Evolutionary conservation across 2,797 vertebrate genomes (phyloP).

Genomic region (Chaetophractus vellerosus): DNA sequence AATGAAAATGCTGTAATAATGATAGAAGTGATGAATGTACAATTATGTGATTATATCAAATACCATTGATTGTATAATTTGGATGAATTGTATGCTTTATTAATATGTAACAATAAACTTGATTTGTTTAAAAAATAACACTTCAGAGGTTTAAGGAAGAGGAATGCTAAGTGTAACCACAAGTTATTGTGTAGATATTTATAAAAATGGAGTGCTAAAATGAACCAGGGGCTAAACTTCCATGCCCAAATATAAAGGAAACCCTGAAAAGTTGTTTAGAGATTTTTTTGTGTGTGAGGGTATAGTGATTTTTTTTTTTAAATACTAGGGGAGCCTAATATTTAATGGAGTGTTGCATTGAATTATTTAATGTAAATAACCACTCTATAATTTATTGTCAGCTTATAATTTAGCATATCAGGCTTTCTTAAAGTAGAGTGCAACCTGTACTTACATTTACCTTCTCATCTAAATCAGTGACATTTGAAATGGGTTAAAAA

Average conservation of each 20-base stretch:
- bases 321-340: neutral
- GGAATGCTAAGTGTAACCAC: neutral
- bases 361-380: slow-evolving; percentile 53
- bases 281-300: neutral
- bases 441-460: neutral
- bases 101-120: too few relatives aligned
- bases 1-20: too few relatives aligned
- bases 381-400: neutral
- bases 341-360: neutral
- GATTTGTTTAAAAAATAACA: neutral
- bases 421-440: slow-evolving; percentile 46
- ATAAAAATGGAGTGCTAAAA: neutral
- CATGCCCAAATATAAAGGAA: neutral
- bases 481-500: slow-evolving; percentile 56
- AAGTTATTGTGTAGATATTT: neutral
- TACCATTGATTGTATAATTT: too few relatives aligned
- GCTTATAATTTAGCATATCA: neutral
- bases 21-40: too few relatives aligned
- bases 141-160: neutral
- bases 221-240: slow-evolving; percentile 8
- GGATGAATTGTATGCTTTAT: too few relatives aligned
- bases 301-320: neutral
- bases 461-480: slow-evolving; percentile 18
- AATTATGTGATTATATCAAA: too few relatives aligned
- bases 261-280: slow-evolving; percentile 27